Conservation (phyloP, 2,888 invertebrate genomes). For the Mythimna lalbum region DNA sequence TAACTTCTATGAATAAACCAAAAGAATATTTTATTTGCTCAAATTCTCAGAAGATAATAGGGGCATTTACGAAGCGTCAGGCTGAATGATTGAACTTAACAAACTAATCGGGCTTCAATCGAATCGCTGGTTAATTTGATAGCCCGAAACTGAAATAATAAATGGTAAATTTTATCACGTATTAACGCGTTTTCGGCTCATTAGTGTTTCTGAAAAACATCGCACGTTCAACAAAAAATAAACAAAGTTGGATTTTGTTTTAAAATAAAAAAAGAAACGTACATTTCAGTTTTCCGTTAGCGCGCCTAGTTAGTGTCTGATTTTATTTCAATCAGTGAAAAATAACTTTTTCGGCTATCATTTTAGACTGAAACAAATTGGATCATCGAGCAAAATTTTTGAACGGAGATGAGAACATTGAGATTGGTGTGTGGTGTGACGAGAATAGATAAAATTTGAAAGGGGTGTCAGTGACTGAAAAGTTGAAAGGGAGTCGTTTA, state of each 20-base stretch:
- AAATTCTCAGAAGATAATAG: constrained; percentile 24
- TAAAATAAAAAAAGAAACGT: not conserved
- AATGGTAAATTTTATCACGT: constrained; percentile 58
- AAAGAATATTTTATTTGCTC: constrained; percentile 21
- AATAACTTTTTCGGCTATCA: not conserved
- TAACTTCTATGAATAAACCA: constrained; percentile 3
- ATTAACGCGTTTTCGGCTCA: constrained; percentile 44
- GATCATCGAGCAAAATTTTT: too few species aligned
- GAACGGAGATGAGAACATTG: too few species aligned
- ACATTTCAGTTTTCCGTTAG: not conserved
- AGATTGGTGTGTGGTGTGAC: too few species aligned
- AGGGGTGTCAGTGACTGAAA: too few species aligned
- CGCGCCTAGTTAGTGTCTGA: not conserved
- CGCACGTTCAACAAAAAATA: not conserved
- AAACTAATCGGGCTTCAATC: constrained; percentile 54
- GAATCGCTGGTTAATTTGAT: constrained; percentile 49
- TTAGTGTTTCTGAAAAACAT: constrained; percentile 49
- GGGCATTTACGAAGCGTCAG: constrained; percentile 35
- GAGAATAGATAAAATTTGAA: too few species aligned
- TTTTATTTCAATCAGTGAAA: not conserved
- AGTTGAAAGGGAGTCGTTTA: too few species aligned
- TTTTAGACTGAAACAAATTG: not conserved
- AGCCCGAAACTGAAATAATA: constrained; percentile 58
- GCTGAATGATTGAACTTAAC: constrained; percentile 46
- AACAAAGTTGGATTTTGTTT: constrained; percentile 18